These are phyloP conservation scores for Phylloscopus trochiloides DNA, from an alignment of 2,113 vertebrate genomes.

Conservation along the genomic window DNA sequence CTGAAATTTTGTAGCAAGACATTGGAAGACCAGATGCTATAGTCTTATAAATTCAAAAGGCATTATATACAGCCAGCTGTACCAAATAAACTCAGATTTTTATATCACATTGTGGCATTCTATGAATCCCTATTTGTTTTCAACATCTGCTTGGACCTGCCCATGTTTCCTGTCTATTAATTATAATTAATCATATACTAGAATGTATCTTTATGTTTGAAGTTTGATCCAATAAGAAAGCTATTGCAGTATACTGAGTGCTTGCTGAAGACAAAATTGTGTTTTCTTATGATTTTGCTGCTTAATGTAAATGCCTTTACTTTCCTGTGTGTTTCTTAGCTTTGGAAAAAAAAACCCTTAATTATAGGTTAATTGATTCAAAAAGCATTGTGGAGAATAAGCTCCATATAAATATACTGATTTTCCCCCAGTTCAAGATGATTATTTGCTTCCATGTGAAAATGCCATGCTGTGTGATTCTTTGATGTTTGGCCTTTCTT, in stretches of 20 bases:
- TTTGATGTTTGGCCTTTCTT: background rate
- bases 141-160: conserved; percentile 71
- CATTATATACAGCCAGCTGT: conserved; percentile 68
- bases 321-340: background rate
- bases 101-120: conserved; percentile 54
- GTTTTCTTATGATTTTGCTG: background rate
- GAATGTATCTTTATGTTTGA: conserved; percentile 1
- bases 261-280: background rate
- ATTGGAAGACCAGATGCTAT: conserved; percentile 71
- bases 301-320: background rate
- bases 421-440: background rate
- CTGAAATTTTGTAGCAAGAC: conserved; percentile 41
- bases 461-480: background rate
- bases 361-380: background rate
- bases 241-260: background rate
- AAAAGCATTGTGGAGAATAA: background rate
- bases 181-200: conserved; percentile 43
- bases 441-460: background rate
- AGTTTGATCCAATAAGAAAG: background rate
- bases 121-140: conserved; percentile 60
- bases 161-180: conserved; percentile 56
- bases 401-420: background rate
- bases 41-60: conserved; percentile 65
- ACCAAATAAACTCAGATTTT: conserved; percentile 71
- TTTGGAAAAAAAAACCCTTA: background rate